Evolutionary conservation across 2,113 vertebrate genomes (phyloP).

Genomic region (Mirounga angustirostris): DNA sequence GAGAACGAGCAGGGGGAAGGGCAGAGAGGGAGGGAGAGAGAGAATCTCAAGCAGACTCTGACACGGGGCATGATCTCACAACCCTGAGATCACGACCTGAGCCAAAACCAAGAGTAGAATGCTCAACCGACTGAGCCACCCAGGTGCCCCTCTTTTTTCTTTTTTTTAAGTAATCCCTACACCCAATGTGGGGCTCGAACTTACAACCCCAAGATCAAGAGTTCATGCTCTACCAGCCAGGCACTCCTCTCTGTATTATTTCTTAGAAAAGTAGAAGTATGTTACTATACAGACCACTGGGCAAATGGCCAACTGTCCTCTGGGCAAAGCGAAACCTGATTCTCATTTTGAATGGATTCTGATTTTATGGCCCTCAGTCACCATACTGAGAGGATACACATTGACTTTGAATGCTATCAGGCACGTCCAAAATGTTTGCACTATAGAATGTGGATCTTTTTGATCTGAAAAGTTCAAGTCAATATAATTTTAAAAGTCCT

Average conservation of each 20-base stretch:
- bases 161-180: neutral
- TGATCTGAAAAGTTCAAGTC: neutral
- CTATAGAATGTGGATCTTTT: neutral
- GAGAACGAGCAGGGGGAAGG: neutral
- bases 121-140: neutral
- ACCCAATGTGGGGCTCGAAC: neutral
- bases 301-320: constrained; percentile 40
- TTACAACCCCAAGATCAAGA: neutral
- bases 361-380: constrained; percentile 21
- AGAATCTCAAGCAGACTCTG: neutral
- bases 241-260: neutral
- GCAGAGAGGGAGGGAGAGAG: neutral
- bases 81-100: neutral
- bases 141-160: neutral
- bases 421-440: neutral
- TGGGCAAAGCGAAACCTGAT: constrained; percentile 37
- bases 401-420: constrained; percentile 21
- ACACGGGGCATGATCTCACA: neutral
- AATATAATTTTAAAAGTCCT: neutral
- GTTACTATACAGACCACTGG: constrained; percentile 44
- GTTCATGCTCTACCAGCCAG: neutral
- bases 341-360: constrained; percentile 54
- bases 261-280: neutral
- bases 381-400: constrained; percentile 29
- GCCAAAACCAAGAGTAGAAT: neutral